These are phyloP conservation scores for Ellobium chinense DNA, from an alignment of 2,888 invertebrate genomes.

Conservation along the genomic window DNA sequence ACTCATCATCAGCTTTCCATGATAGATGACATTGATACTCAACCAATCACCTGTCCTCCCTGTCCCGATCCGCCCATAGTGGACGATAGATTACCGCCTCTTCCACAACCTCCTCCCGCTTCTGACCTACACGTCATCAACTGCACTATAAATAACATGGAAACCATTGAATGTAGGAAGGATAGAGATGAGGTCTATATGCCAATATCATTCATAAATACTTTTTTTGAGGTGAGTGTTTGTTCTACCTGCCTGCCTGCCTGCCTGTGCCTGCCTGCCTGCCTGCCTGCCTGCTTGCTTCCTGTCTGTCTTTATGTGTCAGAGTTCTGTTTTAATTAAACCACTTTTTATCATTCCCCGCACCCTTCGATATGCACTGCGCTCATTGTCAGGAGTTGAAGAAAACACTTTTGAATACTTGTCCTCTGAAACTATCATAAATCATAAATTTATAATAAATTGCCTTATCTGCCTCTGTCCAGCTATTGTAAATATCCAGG, in stretches of 20 bases:
- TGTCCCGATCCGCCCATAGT: not conserved
- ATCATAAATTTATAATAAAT: no score
- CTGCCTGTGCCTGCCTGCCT: not conserved
- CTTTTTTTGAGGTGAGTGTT: slow-evolving; percentile 91
- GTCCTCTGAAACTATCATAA: no score
- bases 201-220: slow-evolving; percentile 90
- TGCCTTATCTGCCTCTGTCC: no score
- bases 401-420: no score
- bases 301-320: not conserved
- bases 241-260: not conserved
- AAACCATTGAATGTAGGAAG: slow-evolving; percentile 87
- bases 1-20: slow-evolving; percentile 27
- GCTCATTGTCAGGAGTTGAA: no score
- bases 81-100: not conserved
- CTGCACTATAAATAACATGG: slow-evolving; percentile 93
- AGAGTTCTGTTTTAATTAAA: no score
- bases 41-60: not conserved
- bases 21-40: slow-evolving; percentile 22
- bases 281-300: not conserved
- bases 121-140: slow-evolving; percentile 58
- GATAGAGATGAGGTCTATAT: slow-evolving; percentile 92
- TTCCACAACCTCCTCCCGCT: not conserved
- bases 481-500: no score
- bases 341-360: no score
- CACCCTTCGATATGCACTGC: no score